These are phyloP conservation scores for Takifugu ocellatus DNA, from an alignment of 2,797 vertebrate genomes.

Conservation along the genomic window DNA sequence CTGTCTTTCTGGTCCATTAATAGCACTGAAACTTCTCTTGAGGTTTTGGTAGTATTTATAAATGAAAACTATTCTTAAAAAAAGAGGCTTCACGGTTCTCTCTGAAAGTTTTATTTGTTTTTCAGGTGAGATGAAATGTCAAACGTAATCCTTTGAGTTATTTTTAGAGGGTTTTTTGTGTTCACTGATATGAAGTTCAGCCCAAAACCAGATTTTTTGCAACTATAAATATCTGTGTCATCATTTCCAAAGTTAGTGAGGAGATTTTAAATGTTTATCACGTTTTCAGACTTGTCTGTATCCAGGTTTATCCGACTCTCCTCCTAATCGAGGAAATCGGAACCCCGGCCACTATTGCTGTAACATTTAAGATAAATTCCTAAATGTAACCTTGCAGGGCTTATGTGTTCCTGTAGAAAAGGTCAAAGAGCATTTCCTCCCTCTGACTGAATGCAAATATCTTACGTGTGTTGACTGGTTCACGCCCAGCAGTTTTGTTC, in stretches of 20 bases:
- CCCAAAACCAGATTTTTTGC: conserved; percentile 9
- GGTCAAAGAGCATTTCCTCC: no score
- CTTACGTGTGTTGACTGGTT: no score
- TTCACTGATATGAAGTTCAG: neutral
- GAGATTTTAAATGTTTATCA: neutral
- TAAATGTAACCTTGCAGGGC: no score
- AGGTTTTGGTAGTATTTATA: conserved; percentile 46
- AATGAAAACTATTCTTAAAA: neutral
- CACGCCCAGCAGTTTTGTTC: no score
- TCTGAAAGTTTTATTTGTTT: conserved; percentile 26
- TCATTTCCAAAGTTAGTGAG: neutral
- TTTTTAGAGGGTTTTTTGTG: conserved; percentile 32
- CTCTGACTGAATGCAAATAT: no score
- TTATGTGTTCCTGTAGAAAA: no score
- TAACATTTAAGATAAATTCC: neutral
- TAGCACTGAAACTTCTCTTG: conserved; percentile 31
- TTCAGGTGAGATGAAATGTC: conserved; percentile 30
- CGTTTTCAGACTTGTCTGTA: neutral
- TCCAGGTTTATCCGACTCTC: neutral
- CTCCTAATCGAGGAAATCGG: neutral
- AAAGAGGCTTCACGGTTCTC: conserved; percentile 17
- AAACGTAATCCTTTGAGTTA: conserved; percentile 27
- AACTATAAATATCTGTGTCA: conserved; percentile 2
- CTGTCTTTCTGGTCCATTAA: conserved; percentile 25
- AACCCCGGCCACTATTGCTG: neutral